phyloP scores from a whole-genome alignment of 2,888 invertebrate genomes.

The Ernsta delagoae region DNA sequence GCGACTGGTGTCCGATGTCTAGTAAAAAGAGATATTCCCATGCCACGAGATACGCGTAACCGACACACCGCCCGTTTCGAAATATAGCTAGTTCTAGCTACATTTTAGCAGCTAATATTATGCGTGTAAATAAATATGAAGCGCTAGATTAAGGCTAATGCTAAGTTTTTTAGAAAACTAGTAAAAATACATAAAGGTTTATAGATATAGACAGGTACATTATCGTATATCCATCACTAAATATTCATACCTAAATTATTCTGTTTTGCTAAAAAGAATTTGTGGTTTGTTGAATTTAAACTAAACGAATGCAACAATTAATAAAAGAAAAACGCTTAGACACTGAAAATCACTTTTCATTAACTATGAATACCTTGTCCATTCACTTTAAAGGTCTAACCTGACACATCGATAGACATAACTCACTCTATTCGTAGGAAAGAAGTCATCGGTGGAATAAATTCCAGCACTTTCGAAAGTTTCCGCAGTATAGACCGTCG shows the following conservation, averaged over 20 bases:
- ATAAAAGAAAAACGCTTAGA: no score
- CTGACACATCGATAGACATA: background rate
- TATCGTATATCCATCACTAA: no score
- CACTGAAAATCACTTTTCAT: background rate
- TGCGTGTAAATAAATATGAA: background rate
- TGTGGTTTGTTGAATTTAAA: no score
- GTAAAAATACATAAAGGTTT: no score
- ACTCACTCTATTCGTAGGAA: conserved; percentile 36
- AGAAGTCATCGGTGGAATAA: conserved; percentile 41
- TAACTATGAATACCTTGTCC: background rate
- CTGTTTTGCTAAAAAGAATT: no score
- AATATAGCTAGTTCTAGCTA: background rate
- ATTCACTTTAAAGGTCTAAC: background rate
- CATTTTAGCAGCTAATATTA: background rate
- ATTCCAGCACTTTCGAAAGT: conserved; percentile 53
- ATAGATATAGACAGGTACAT: no score
- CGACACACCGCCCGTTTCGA: conserved; percentile 21
- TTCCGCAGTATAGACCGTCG: conserved; percentile 22
- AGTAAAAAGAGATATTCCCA: conserved; percentile 39
- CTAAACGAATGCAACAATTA: no score
- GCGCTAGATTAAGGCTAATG: no score
- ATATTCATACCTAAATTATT: no score
- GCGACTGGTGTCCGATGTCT: conserved; percentile 34
- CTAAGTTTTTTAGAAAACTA: no score
- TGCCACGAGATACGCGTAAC: conserved; percentile 39